Percentiles rank a stretch among this genome's conserved stretches.
These are phyloP conservation scores for Lordiphosa mommai DNA, from an alignment of 1,140 invertebrate species.

Conservation along the genomic window DNA sequence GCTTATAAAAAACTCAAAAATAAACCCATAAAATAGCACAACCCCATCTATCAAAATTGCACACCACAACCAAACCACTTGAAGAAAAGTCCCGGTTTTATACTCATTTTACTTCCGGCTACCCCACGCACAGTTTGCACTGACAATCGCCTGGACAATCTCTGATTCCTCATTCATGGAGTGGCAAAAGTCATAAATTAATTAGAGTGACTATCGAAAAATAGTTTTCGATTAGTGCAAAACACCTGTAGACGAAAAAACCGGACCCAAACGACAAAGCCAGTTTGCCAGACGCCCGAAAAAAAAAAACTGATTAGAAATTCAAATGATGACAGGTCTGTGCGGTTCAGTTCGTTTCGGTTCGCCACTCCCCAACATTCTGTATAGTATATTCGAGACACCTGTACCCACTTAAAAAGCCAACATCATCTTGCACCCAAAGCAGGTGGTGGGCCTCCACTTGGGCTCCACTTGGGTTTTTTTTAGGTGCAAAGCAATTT, in stretches of 20 bases:
- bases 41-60: no score
- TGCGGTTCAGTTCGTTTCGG: conserved; percentile 23
- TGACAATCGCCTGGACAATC: background rate
- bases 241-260: conserved; percentile 69
- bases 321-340: conserved; percentile 64
- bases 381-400: conserved; percentile 10
- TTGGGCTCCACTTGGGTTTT: background rate
- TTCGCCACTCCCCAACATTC: conserved; percentile 24
- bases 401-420: conserved; percentile 41
- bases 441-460: conserved; percentile 1
- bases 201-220: conserved; percentile 64
- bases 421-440: conserved; percentile 25
- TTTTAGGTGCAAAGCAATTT: conserved; percentile 65
- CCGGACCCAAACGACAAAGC: conserved; percentile 53
- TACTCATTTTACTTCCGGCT: conserved; percentile 1
- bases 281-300: conserved; percentile 54
- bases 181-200: conserved; percentile 56
- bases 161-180: conserved; percentile 31
- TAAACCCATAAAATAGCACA: no score
- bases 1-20: no score
- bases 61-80: no score
- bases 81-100: no score
- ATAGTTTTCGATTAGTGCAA: conserved; percentile 68
- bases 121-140: conserved; percentile 6
- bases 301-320: conserved; percentile 73